phyloP scores from a whole-genome alignment of 1,140 invertebrate species.

The Lordiphosa clarofinis region DNA sequence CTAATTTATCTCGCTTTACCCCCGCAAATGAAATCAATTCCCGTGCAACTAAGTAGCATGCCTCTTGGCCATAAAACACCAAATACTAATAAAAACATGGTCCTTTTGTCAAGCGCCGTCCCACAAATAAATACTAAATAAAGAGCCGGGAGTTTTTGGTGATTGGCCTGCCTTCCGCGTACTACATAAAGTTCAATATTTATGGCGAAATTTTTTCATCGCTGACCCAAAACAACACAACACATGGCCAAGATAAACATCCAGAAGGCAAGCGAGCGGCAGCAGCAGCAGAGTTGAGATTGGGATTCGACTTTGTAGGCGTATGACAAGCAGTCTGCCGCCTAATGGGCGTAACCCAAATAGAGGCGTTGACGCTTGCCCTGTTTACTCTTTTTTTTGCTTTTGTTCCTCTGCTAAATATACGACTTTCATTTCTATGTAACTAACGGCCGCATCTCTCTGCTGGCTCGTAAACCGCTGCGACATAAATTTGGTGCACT shows the following conservation, averaged over 20 bases:
- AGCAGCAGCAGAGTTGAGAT: not conserved
- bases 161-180: constrained; percentile 54
- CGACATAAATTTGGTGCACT: no score
- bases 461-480: no score
- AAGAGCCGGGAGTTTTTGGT: constrained; percentile 45
- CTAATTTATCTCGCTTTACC: no score
- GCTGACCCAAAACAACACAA: constrained; percentile 23
- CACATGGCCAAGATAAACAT: constrained; percentile 47
- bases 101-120: constrained; percentile 47
- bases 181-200: constrained; percentile 76
- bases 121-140: constrained; percentile 60
- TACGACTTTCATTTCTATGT: constrained; percentile 59
- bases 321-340: constrained; percentile 48
- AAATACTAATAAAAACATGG: constrained; percentile 33
- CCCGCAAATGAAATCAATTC: no score
- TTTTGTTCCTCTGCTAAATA: constrained; percentile 22
- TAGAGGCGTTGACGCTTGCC: constrained; percentile 61
- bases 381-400: constrained; percentile 32
- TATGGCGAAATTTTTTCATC: constrained; percentile 50
- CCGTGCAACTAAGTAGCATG: constrained; percentile 9
- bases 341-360: constrained; percentile 61
- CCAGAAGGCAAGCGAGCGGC: constrained; percentile 8
- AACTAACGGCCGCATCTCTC: constrained; percentile 53
- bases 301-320: constrained; percentile 43
- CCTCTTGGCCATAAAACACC: constrained; percentile 36